Conservation (phyloP, 2,113 vertebrate genomes). For the Sander lucioperca region DNA sequence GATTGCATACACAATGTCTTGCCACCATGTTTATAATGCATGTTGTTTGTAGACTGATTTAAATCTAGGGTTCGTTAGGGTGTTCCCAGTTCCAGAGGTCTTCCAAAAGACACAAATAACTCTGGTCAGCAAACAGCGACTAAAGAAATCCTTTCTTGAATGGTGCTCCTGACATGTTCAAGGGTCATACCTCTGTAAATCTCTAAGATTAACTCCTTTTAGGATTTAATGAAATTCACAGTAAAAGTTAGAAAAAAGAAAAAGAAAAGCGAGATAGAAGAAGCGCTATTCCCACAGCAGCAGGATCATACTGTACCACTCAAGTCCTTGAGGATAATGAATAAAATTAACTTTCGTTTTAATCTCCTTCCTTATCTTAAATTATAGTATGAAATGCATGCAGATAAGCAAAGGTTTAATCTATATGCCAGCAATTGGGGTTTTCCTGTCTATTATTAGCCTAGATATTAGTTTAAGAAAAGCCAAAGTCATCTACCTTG, state of each 20-base stretch:
- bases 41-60: not conserved
- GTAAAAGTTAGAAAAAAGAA: conserved; percentile 9
- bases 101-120: conserved; percentile 21
- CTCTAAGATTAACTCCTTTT: conserved; percentile 56
- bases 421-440: conserved; percentile 29
- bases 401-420: conserved; percentile 54
- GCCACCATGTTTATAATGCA: not conserved
- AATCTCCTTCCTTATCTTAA: conserved; percentile 70
- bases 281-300: conserved; percentile 36
- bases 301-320: conserved; percentile 48
- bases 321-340: conserved; percentile 59
- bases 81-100: not conserved
- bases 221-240: conserved; percentile 66
- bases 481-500: conserved; percentile 16
- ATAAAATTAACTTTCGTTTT: conserved; percentile 64
- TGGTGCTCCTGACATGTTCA: conserved; percentile 51
- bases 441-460: conserved; percentile 38
- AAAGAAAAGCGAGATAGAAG: conserved; percentile 37
- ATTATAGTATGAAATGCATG: conserved; percentile 42
- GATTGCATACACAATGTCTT: not conserved
- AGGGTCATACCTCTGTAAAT: conserved; percentile 53
- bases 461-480: conserved; percentile 10
- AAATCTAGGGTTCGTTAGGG: not conserved
- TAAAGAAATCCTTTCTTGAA: conserved; percentile 21
- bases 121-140: not conserved